Evolutionary conservation across 2,113 vertebrate genomes (phyloP), one percentile per base, ranked within the genome.

Genomic region (Bos indicus): DNA sequence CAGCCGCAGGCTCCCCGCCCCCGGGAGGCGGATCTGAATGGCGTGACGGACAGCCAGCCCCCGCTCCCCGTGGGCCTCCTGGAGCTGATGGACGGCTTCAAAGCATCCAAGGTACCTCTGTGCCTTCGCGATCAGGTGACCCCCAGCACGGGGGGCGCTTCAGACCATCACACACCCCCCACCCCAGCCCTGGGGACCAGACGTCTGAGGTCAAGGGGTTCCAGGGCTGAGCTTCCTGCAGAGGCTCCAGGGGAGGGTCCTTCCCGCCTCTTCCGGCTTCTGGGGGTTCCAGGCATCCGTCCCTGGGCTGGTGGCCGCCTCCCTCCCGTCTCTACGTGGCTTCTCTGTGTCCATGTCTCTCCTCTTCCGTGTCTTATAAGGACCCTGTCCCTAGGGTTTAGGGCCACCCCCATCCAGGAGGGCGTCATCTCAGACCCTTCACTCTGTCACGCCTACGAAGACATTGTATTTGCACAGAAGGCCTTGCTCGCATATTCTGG

Each of bases 101-200:
- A 99, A 99, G 99, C 99, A 3, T 99, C 99, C 71, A 99, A 99
- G 99, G 99, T 99, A 99, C 95, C 1, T 2, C 0, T 36, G 48
- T 21, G 78, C 67, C 0, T 21, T 33, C 10, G 0, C 17, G 0
- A 13, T 21, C 48, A n/a, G 0, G 2, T 51, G 80, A 82, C 28
- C 48, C 48, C 80, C 67, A 23, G 51, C 48, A 23, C 0, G 2
- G 0, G 11, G 28, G 15, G 2, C 5, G 6, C 33, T 28, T 28
- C 0, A 26, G 7, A 0, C 36, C 15, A 6, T 7, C 17, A 13
- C n/a, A 5, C 19, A 21, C 17, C 16, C 10, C 3, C 10, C 10
- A 4, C 0, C 0, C 16, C 2, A 2, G 8, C 6, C 26, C 87
- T 19, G 36, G 12, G 16, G 21, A 6, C n/a, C 2, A 3, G 9